Conservation (phyloP, 2,113 vertebrate genomes). For the Erpornis zantholeuca region DNA sequence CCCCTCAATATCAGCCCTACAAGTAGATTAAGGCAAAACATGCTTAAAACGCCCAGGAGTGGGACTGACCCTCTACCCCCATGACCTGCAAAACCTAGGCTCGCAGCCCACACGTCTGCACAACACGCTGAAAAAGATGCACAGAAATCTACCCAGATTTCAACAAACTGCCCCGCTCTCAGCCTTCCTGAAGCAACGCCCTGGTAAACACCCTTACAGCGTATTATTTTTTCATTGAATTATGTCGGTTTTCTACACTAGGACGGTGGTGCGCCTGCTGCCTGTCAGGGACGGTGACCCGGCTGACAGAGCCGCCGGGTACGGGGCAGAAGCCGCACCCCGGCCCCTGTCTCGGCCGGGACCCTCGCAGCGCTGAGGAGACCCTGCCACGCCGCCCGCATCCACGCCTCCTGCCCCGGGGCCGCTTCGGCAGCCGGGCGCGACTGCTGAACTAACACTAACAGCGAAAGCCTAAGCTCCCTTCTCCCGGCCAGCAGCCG, state of each 20-base stretch:
- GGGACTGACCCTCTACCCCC: too few species aligned
- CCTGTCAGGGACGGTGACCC: fast-evolving
- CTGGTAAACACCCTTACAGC: fast-evolving
- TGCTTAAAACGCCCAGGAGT: fast-evolving
- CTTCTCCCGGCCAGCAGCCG: background rate
- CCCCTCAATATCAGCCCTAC: fast-evolving
- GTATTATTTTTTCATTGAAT: fast-evolving
- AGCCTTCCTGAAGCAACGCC: background rate
- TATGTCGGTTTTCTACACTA: fast-evolving
- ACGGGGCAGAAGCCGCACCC: background rate
- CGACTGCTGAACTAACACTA: background rate
- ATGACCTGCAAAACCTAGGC: background rate
- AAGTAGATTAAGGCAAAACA: background rate
- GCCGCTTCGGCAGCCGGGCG: background rate
- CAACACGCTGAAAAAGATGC: fast-evolving
- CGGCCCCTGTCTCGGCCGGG: background rate
- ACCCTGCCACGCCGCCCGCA: background rate
- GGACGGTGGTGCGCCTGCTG: fast-evolving
- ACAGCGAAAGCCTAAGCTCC: background rate
- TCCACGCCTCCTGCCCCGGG: background rate
- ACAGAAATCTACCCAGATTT: background rate
- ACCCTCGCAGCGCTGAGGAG: background rate
- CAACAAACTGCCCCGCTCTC: background rate
- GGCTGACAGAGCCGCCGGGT: background rate
- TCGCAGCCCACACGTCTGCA: fast-evolving